phyloP scores from a whole-genome alignment of 30 jellyfish, hydroid and myxozoan genomes.

The Kudoa iwatai region DNA sequence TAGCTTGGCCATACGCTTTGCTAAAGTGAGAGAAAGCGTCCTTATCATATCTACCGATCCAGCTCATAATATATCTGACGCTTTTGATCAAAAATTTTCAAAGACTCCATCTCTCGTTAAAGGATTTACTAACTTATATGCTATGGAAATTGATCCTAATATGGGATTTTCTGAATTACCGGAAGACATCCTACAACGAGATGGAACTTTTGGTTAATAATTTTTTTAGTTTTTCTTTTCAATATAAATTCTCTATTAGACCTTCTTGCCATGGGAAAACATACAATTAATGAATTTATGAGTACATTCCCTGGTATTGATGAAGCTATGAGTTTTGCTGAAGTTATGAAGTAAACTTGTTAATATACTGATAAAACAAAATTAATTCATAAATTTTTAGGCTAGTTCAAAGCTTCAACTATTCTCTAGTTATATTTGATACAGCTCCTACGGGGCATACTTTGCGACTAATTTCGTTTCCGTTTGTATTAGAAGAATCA shows the following conservation, averaged over 20 bases:
- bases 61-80: slow-evolving; percentile 77
- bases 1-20: slow-evolving; percentile 30
- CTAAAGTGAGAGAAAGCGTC: slow-evolving; percentile 15
- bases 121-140: slow-evolving; percentile 36
- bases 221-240: too few relatives aligned
- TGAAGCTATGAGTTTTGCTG: slow-evolving; percentile 91
- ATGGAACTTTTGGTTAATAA: slow-evolving; percentile 6
- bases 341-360: slow-evolving; percentile 23
- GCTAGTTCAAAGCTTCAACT: slow-evolving; percentile 50
- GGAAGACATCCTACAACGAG: neutral
- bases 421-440: slow-evolving; percentile 54
- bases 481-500: slow-evolving; percentile 39
- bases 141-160: slow-evolving; percentile 6
- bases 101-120: slow-evolving; percentile 32
- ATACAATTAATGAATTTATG: slow-evolving; percentile 10
- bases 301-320: slow-evolving; percentile 84
- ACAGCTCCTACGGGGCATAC: slow-evolving; percentile 99
- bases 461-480: slow-evolving; percentile 40
- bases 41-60: slow-evolving; percentile 74
- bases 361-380: slow-evolving; percentile 6
- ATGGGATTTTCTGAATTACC: neutral
- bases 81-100: slow-evolving; percentile 63
- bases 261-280: too few relatives aligned
- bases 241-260: too few relatives aligned
- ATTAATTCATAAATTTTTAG: too few relatives aligned